A percentile compares a stretch with the other conserved stretches of the same genome.
Evolutionary conservation across 2,888 invertebrate genomes (phyloP).

Genomic region (Neocrepidodera transversa): DNA sequence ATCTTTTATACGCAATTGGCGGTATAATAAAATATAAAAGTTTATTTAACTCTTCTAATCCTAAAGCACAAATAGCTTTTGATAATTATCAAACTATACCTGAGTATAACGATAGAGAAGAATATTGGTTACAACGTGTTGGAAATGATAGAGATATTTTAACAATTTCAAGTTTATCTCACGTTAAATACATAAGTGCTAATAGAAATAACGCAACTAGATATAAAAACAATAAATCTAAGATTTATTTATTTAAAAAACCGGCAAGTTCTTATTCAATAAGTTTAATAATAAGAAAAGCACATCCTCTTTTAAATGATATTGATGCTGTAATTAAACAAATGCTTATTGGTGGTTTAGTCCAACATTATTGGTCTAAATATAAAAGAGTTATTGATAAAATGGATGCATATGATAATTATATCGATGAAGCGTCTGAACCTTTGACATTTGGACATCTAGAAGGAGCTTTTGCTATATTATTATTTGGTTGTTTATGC

Average conservation of each 20-base stretch:
- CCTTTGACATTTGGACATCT: conserved; percentile 42
- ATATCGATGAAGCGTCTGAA: conserved; percentile 12
- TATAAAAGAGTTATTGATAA: conserved; percentile 51
- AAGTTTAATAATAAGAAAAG: conserved; percentile 64
- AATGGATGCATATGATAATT: conserved; percentile 20
- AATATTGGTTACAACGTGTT: conserved; percentile 46
- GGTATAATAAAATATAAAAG: conserved; percentile 60
- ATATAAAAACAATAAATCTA: conserved; percentile 34
- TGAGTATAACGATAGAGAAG: conserved; percentile 41
- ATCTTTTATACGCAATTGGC: conserved; percentile 55
- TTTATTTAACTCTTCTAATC: conserved; percentile 49
- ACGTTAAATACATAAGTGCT: conserved; percentile 42
- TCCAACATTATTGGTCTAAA: conserved; percentile 56
- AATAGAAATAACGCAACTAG: conserved; percentile 30
- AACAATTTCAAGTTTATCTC: conserved; percentile 41
- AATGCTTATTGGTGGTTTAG: conserved; percentile 62
- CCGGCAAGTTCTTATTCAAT: conserved; percentile 64
- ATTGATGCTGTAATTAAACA: conserved; percentile 62
- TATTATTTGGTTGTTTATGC: conserved; percentile 40
- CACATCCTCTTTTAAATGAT: conserved; percentile 63
- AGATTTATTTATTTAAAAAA: conserved; percentile 41
- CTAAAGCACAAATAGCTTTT: conserved; percentile 29
- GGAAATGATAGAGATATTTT: conserved; percentile 41
- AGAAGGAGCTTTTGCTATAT: conserved; percentile 49
- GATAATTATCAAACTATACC: conserved; percentile 35